Percentiles rank a stretch among this genome's conserved stretches.
phyloP scores from a whole-genome alignment of 1,140 invertebrate genomes.

The Atta colombica region DNA sequence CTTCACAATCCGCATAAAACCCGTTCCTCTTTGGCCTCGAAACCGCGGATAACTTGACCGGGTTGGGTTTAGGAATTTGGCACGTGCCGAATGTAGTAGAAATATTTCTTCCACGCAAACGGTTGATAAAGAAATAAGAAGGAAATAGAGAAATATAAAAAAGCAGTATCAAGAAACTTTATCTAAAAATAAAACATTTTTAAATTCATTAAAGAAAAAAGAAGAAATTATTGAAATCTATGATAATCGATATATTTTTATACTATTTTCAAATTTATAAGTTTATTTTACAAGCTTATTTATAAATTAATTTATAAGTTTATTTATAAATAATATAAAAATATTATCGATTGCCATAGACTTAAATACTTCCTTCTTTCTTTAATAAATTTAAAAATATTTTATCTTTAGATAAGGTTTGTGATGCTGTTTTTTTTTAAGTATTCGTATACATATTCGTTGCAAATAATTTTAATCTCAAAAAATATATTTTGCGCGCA shows the following conservation, averaged over 20 bases:
- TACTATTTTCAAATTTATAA: neutral
- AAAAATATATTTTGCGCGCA: neutral
- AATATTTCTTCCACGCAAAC: neutral
- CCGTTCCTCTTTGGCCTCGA: constrained; percentile 73
- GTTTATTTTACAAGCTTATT: neutral
- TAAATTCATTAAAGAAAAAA: no score
- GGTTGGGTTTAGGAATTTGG: constrained; percentile 71
- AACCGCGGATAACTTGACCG: constrained; percentile 58
- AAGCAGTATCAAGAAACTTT: no score
- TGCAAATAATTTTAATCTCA: neutral
- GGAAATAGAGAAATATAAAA: neutral
- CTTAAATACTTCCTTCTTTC: neutral
- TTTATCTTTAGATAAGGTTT: neutral
- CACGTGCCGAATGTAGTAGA: constrained; percentile 43
- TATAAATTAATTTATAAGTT: neutral
- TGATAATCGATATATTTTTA: no score
- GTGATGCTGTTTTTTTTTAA: neutral
- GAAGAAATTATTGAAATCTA: no score
- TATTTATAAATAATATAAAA: neutral
- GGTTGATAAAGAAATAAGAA: neutral
- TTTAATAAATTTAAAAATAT: neutral
- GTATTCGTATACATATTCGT: neutral
- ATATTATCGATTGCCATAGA: neutral
- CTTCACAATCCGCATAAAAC: constrained; percentile 58
- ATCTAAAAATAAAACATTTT: no score